Evolutionary conservation across 1,140 invertebrate species (phyloP).

Genomic region (Trichogramma pretiosum): DNA sequence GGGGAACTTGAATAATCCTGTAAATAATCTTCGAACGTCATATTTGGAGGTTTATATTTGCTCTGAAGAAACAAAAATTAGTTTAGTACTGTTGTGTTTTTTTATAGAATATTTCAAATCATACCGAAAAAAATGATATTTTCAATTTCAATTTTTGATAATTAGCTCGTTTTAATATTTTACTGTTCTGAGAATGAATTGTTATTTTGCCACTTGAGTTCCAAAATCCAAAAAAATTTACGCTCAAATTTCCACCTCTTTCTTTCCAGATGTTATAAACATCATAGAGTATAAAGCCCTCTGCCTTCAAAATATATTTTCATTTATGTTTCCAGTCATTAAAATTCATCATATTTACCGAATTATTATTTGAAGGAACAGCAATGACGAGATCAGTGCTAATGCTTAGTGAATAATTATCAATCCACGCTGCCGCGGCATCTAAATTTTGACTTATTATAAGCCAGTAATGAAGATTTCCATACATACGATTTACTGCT

Average conservation of each 20-base stretch:
- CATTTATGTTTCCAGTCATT: too few relatives aligned
- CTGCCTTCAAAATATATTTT: too few relatives aligned
- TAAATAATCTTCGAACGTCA: neutral
- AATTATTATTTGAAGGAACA: too few relatives aligned
- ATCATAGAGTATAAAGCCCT: neutral
- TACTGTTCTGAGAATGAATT: neutral
- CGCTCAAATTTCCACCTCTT: neutral
- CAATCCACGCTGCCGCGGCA: neutral
- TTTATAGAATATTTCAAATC: too few relatives aligned
- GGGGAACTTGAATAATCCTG: neutral
- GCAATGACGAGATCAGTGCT: conserved; percentile 8
- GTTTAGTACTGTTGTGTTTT: neutral
- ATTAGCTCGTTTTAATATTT: neutral
- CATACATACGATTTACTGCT: conserved; percentile 6
- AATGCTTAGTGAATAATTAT: conserved; percentile 1
- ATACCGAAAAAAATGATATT: neutral
- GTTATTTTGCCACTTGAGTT: neutral
- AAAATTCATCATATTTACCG: too few relatives aligned
- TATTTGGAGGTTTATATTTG: neutral
- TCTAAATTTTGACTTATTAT: neutral
- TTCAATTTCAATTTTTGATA: neutral
- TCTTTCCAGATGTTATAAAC: neutral
- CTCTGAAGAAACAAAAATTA: neutral
- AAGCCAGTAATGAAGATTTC: conserved; percentile 8
- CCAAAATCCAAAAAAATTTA: neutral